Percentiles rank a stretch among this genome's conserved stretches.
These are phyloP conservation scores for Menidia beryllina DNA, from an alignment of 2,113 vertebrate species.

Conservation along the genomic window DNA sequence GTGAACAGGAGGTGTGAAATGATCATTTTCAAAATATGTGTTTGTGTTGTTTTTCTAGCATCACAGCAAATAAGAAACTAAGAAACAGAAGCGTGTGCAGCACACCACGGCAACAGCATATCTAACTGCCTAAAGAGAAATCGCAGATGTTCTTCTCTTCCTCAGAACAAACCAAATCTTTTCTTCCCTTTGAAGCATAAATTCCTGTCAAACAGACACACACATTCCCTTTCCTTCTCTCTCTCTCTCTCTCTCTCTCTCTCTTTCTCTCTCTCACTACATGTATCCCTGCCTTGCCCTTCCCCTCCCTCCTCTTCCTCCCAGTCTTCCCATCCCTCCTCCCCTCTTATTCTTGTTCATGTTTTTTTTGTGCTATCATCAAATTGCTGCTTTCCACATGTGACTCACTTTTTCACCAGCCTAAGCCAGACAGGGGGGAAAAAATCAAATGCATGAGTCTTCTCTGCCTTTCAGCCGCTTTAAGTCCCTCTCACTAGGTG, in stretches of 20 bases:
- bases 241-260: slow-evolving; percentile 57
- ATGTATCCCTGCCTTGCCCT: slow-evolving; percentile 61
- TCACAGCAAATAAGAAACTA: slow-evolving; percentile 25
- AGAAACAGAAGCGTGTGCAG: slow-evolving; percentile 38
- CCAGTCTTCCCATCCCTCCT: slow-evolving; percentile 45
- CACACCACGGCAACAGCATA: slow-evolving; percentile 43
- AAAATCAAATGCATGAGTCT: slow-evolving; percentile 58
- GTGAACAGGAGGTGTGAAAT: slow-evolving; percentile 66
- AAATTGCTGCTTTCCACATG: slow-evolving; percentile 71
- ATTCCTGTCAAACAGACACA: slow-evolving; percentile 54
- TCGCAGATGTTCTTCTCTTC: slow-evolving; percentile 68
- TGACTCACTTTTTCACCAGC: slow-evolving; percentile 80
- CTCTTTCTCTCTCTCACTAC: slow-evolving; percentile 50
- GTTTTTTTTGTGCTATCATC: slow-evolving; percentile 59
- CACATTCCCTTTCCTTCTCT: slow-evolving; percentile 29
- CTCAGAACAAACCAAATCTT: slow-evolving; percentile 69
- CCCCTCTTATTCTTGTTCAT: slow-evolving; percentile 46
- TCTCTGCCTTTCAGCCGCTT: slow-evolving; percentile 28
- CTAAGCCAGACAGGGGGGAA: slow-evolving; percentile 67
- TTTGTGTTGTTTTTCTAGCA: slow-evolving; percentile 37
- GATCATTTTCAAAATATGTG: slow-evolving; percentile 46
- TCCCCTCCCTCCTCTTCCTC: slow-evolving; percentile 43
- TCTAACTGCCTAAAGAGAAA: slow-evolving; percentile 62
- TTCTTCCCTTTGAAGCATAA: slow-evolving; percentile 67
- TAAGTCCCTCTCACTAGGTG: slow-evolving; percentile 42